Evolutionary conservation across 2,888 invertebrate species (phyloP).

Genomic region (Lomographa bimaculata): DNA sequence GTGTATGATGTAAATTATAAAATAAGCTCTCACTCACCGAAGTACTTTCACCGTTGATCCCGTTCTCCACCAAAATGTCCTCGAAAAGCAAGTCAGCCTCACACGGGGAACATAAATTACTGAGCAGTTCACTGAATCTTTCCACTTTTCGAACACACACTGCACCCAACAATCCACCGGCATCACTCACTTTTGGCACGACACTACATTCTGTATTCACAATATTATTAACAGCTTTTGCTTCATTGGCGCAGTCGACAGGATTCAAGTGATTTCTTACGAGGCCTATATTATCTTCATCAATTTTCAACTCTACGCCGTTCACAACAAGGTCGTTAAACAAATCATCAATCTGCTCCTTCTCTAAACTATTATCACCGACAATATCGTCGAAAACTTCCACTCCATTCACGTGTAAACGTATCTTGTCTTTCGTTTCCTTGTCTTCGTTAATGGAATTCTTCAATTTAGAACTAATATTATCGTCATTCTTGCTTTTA

Average conservation of each 20-base stretch:
- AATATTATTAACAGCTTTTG: constrained; percentile 50
- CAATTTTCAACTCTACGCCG: constrained; percentile 46
- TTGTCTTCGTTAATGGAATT: constrained; percentile 51
- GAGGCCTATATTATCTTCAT: constrained; percentile 51
- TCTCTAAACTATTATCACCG: constrained; percentile 60
- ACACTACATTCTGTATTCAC: constrained; percentile 61
- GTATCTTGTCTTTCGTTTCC: constrained; percentile 43
- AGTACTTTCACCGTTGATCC: constrained; percentile 57
- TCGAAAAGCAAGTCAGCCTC: constrained; percentile 76
- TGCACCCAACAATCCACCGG: constrained; percentile 66
- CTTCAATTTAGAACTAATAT: constrained; percentile 51
- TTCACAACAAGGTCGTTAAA: constrained; percentile 65
- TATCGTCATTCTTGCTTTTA: constrained; percentile 65
- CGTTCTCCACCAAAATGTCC: constrained; percentile 73
- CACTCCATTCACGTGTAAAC: constrained; percentile 57
- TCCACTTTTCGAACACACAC: constrained; percentile 80
- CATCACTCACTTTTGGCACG: constrained; percentile 72
- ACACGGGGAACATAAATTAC: constrained; percentile 76
- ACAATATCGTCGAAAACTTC: constrained; percentile 68
- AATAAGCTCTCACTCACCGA: constrained; percentile 53
- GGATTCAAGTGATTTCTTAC: constrained; percentile 51
- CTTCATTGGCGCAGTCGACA: constrained; percentile 33
- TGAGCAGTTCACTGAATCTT: constrained; percentile 79
- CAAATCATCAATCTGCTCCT: constrained; percentile 67
- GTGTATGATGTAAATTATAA: too few species aligned